Conservation (phyloP, 2,888 invertebrate species). For the Piscicola geometra region DNA sequence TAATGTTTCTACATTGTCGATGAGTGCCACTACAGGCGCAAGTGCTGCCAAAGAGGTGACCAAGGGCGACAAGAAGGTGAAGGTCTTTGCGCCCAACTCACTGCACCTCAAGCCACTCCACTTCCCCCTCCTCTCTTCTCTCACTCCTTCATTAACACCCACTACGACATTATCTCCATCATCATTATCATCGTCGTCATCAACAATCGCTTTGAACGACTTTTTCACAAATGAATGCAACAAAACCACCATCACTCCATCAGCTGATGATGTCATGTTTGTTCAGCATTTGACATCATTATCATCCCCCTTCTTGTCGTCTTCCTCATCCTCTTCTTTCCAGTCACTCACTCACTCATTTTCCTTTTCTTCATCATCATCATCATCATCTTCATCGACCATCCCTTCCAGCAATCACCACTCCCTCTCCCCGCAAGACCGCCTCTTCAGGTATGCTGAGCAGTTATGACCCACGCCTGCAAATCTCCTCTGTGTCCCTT, state of each 20-base stretch:
- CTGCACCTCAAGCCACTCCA: neutral
- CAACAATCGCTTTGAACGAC: neutral
- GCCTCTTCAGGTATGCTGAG: conserved; percentile 88
- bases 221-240: too few relatives aligned
- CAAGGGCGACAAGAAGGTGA: conserved; percentile 4
- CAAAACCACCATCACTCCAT: neutral
- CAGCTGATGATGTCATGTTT: conserved; percentile 8
- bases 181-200: neutral
- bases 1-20: too few relatives aligned
- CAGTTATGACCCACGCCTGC: conserved; percentile 47
- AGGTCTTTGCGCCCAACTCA: neutral
- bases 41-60: too few relatives aligned
- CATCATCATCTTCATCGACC: neutral
- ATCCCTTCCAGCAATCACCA: too few relatives aligned
- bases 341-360: neutral
- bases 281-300: neutral
- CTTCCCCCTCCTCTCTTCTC: neutral
- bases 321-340: neutral
- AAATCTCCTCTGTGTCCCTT: too few relatives aligned
- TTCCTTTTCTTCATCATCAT: neutral
- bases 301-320: neutral
- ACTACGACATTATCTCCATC: neutral
- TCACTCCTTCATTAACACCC: neutral
- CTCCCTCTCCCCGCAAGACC: conserved; percentile 82
- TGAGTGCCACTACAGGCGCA: too few relatives aligned